Evolutionary conservation across 2,888 invertebrate genomes (phyloP), one percentile per base, ranked within the genome.

Genomic region (Keiferia lycopersicella): DNA sequence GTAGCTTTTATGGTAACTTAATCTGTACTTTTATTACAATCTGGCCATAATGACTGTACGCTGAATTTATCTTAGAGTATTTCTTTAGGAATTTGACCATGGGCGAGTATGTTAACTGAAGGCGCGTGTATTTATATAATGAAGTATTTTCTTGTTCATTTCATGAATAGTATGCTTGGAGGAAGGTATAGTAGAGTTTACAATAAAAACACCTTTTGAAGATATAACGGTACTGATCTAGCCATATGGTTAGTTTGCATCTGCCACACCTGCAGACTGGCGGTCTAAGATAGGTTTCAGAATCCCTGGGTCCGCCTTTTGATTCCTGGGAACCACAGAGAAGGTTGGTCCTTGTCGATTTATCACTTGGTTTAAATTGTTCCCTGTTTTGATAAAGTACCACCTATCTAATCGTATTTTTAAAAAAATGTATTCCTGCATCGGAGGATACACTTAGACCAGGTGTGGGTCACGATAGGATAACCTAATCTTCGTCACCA

Each of bases 101-200:
- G 12, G 20, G 14, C 22, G 11, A 10, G 34, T 26, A 12, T 45
- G n/a, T 60, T 66, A 64, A 66, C 61, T 66, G 26, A 16, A 58
- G 65, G 12, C 65, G 60, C 63, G 65, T 65, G 65, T 63, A 58
- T 39, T 18, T 2, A 53, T 2, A 53, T 64, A 64, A 61, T 64
- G 39, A 26, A 57, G 41, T 22, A 22, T 61, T 20, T 22, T 41
- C 45, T 16, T 48, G 48, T 51, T 62, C 51, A 59, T 20, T 26
- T 41, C 12, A 0, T 20, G 14, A 12, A 53, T 22, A 53, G 7
- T 50, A 20, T 50, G 22, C 7, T 26, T 2, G 26, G 6, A 26
- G 20, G 51, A 12, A 22, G 2, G 14, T 2, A 14, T 22, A 53
- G 14, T 4, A 6, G 10, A 18, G 10, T 38, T 41, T 59, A 10